Evolutionary conservation across 2,888 invertebrate genomes (phyloP).

Genomic region (Cerastoderma edule): DNA sequence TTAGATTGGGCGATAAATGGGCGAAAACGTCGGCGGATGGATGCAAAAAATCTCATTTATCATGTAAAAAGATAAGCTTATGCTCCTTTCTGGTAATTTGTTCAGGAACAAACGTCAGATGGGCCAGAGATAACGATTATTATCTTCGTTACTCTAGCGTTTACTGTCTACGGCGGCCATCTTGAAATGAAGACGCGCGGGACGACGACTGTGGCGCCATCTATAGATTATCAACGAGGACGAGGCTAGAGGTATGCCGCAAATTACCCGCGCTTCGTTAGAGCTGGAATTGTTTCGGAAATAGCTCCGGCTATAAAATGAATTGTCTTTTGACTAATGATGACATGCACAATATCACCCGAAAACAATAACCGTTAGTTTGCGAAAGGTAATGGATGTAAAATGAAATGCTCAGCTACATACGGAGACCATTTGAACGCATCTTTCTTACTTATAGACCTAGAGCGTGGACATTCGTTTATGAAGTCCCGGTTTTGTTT

Average conservation of each 20-base stretch:
- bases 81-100: constrained; percentile 57
- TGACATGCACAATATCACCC: constrained; percentile 30
- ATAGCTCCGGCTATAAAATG: constrained; percentile 47
- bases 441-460: too few relatives aligned
- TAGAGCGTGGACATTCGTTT: too few relatives aligned
- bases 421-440: constrained; percentile 8
- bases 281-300: constrained; percentile 52
- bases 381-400: constrained; percentile 14
- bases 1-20: constrained; percentile 50
- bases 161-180: constrained; percentile 55
- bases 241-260: constrained; percentile 48
- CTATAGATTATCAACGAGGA: constrained; percentile 38
- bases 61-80: constrained; percentile 57
- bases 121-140: constrained; percentile 45
- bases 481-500: too few relatives aligned
- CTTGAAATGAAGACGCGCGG: constrained; percentile 33
- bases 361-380: constrained; percentile 27
- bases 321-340: constrained; percentile 37
- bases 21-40: constrained; percentile 46
- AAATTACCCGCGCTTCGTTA: constrained; percentile 51
- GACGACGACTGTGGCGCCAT: constrained; percentile 55
- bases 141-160: constrained; percentile 52
- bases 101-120: constrained; percentile 57
- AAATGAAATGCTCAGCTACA: constrained; percentile 19
- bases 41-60: constrained; percentile 49